phyloP scores from a whole-genome alignment of 1,140 invertebrate genomes.

The Teleogryllus occipitalis region DNA sequence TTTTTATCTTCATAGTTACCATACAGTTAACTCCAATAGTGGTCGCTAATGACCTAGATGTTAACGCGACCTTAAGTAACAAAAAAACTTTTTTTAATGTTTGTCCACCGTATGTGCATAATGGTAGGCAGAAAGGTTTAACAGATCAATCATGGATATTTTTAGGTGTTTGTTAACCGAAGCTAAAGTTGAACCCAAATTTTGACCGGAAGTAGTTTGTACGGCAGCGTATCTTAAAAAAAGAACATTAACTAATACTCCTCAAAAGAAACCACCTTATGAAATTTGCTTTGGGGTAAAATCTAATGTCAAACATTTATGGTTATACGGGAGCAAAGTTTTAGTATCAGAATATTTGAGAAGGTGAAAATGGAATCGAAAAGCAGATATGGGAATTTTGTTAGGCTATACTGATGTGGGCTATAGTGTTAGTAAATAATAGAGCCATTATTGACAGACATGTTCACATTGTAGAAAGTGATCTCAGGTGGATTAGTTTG shows the following conservation, averaged over 20 bases:
- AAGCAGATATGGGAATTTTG: conserved; percentile 26
- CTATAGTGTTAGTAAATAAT: conserved; percentile 27
- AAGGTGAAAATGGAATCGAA: conserved; percentile 25
- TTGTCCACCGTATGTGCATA: no score
- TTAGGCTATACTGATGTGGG: conserved; percentile 25
- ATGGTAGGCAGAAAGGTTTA: no score
- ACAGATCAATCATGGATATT: no score
- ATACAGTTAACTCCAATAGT: no score
- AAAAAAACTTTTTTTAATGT: no score
- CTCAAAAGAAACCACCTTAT: conserved; percentile 28
- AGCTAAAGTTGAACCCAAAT: conserved; percentile 27
- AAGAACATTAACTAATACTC: conserved; percentile 30
- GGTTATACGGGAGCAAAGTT: conserved; percentile 26
- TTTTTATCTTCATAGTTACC: no score
- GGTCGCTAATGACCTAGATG: no score
- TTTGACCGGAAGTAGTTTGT: conserved; percentile 31
- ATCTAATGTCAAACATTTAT: conserved; percentile 27
- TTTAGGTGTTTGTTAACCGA: conserved; percentile 17
- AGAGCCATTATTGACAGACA: conserved; percentile 27
- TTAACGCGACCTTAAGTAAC: no score
- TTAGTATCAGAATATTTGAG: conserved; percentile 22
- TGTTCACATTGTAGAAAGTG: conserved; percentile 26
- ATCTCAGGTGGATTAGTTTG: no score
- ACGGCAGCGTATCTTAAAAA: conserved; percentile 31
- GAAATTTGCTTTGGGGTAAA: conserved; percentile 28